Evolutionary conservation across 1,140 invertebrate species (phyloP).

Genomic region (Trichonephila clavata): DNA sequence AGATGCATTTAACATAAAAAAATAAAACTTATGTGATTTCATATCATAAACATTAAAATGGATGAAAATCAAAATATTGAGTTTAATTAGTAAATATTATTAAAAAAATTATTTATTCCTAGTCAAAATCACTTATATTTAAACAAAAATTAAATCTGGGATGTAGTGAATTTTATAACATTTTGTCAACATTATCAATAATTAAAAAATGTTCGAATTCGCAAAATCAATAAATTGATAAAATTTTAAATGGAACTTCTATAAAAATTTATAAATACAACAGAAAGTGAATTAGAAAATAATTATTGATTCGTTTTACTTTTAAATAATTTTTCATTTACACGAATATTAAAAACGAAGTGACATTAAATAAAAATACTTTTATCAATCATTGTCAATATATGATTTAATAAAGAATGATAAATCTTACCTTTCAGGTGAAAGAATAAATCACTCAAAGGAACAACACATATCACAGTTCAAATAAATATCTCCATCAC

Average conservation of each 20-base stretch:
- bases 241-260: too few relatives aligned
- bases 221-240: too few relatives aligned
- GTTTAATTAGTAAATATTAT: neutral
- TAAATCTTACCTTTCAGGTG: neutral
- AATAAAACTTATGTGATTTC: neutral
- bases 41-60: neutral
- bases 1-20: too few relatives aligned
- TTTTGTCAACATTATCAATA: too few relatives aligned
- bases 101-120: neutral
- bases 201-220: too few relatives aligned
- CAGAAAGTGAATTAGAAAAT: too few relatives aligned
- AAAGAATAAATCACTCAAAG: conserved; percentile 1
- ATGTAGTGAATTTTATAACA: neutral
- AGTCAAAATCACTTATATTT: neutral
- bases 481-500: neutral
- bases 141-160: neutral
- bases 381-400: neutral
- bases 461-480: conserved; percentile 59
- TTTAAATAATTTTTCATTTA: too few relatives aligned
- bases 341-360: too few relatives aligned
- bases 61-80: neutral
- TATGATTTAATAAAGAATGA: neutral
- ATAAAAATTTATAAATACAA: too few relatives aligned
- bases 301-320: too few relatives aligned
- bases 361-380: too few relatives aligned